Evolutionary conservation across 2,888 invertebrate genomes (phyloP).

Genomic region (Podabrus alpinus): DNA sequence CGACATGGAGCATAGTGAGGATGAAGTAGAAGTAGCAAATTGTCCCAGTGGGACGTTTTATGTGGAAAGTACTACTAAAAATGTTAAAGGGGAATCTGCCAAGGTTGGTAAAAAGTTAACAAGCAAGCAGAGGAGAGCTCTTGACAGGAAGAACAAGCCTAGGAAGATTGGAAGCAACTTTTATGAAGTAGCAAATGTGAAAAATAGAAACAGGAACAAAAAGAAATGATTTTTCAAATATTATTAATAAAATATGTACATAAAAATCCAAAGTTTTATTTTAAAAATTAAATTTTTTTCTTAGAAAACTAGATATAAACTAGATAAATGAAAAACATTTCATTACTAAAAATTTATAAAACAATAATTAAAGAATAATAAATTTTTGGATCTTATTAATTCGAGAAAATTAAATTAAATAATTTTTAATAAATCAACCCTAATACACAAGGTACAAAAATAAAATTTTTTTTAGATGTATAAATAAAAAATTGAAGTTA

Average conservation of each 20-base stretch:
- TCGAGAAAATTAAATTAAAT: no score
- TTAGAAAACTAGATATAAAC: no score
- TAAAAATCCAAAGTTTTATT: neutral
- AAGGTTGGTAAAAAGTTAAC: slow-evolving; percentile 63
- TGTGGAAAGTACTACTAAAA: slow-evolving; percentile 47
- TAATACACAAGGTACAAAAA: no score
- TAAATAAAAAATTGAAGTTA: no score
- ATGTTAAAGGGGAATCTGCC: slow-evolving; percentile 35
- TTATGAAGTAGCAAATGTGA: slow-evolving; percentile 87
- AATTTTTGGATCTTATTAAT: no score
- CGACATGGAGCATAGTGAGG: slow-evolving; percentile 65
- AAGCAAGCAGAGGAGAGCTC: slow-evolving; percentile 75
- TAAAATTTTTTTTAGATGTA: no score
- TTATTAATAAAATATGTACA: no score
- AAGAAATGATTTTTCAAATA: no score
- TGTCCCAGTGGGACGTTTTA: slow-evolving; percentile 58
- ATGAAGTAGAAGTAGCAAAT: slow-evolving; percentile 55
- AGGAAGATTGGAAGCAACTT: slow-evolving; percentile 88
- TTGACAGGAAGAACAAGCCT: slow-evolving; percentile 64
- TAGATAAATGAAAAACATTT: no score
- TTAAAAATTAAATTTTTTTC: neutral
- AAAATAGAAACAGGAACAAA: slow-evolving; percentile 80
- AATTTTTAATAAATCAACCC: no score
- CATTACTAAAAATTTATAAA: no score
- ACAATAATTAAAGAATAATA: no score